Conservation (phyloP, 1,140 invertebrate genomes). For the Ostrea denselamellosa region DNA sequence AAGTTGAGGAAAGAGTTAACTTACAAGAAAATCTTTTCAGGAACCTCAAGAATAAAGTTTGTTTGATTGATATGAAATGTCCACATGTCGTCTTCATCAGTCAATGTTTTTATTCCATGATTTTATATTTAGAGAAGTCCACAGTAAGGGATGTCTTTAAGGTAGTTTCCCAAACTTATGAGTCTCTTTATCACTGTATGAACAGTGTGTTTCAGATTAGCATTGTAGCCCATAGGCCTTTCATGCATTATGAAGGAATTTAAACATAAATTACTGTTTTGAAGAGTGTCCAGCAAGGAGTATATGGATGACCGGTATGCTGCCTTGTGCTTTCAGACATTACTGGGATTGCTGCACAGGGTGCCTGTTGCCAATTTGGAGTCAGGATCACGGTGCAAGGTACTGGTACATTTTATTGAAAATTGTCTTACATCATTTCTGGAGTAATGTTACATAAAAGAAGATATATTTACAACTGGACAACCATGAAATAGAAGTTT, state of each 20-base stretch:
- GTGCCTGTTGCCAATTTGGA: constrained; percentile 65
- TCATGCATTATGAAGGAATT: not conserved
- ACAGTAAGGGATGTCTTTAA: too few relatives aligned
- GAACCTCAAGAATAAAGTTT: too few relatives aligned
- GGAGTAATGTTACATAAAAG: not conserved
- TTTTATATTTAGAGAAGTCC: too few relatives aligned
- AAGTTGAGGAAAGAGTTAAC: too few relatives aligned
- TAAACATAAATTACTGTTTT: not conserved
- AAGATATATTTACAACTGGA: not conserved
- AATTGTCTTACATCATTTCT: not conserved
- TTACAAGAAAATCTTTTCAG: too few relatives aligned
- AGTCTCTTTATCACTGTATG: too few relatives aligned
- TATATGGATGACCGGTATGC: constrained; percentile 59
- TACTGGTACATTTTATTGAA: constrained; percentile 39
- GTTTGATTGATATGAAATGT: too few relatives aligned
- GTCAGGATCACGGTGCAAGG: constrained; percentile 68
- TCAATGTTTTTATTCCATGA: too few relatives aligned
- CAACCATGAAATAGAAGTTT: not conserved
- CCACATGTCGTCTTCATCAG: too few relatives aligned
- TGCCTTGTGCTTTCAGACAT: constrained; percentile 66
- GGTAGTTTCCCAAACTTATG: too few relatives aligned
- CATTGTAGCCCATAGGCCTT: too few relatives aligned
- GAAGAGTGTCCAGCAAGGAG: constrained; percentile 55
- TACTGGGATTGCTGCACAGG: constrained; percentile 70
- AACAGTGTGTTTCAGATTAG: too few relatives aligned